Conservation (phyloP, 2,888 invertebrate species). For the Callinectes sapidus region DNA sequence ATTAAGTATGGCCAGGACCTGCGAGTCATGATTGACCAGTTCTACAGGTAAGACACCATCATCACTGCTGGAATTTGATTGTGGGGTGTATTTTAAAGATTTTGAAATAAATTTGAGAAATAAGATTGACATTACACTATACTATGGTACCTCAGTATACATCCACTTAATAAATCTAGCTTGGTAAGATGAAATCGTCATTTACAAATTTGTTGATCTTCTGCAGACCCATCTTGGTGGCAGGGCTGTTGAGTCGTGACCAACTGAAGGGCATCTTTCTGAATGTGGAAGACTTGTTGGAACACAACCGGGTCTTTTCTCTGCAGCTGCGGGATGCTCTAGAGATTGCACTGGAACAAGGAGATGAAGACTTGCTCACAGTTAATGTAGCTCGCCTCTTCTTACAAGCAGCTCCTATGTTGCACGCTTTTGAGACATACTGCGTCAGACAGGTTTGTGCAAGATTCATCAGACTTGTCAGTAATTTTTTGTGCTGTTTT, state of each 20-base stretch:
- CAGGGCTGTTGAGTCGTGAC: constrained; percentile 91
- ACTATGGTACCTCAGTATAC: no score
- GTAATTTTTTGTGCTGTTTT: no score
- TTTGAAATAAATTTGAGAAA: not conserved
- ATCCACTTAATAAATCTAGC: no score
- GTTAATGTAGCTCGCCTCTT: constrained; percentile 94
- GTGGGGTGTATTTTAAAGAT: not conserved
- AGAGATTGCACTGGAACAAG: constrained; percentile 83
- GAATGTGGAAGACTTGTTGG: constrained; percentile 93
- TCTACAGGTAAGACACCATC: constrained; percentile 88
- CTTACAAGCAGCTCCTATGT: constrained; percentile 92
- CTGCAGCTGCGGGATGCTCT: constrained; percentile 90
- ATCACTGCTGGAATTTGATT: not conserved
- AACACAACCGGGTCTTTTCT: constrained; percentile 85
- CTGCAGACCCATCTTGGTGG: constrained; percentile 87
- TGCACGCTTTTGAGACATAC: constrained; percentile 95
- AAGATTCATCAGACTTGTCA: not conserved
- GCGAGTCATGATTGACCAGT: constrained; percentile 93
- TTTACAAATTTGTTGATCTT: not conserved
- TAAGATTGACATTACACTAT: no score
- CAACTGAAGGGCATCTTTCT: constrained; percentile 94
- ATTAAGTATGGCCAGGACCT: constrained; percentile 95
- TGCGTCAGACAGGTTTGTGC: constrained; percentile 85
- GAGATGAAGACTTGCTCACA: constrained; percentile 86
- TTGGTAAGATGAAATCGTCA: not conserved